These are phyloP conservation scores for Hemibagrus wyckioides DNA, from an alignment of 2,113 vertebrate species.

Conservation along the genomic window DNA sequence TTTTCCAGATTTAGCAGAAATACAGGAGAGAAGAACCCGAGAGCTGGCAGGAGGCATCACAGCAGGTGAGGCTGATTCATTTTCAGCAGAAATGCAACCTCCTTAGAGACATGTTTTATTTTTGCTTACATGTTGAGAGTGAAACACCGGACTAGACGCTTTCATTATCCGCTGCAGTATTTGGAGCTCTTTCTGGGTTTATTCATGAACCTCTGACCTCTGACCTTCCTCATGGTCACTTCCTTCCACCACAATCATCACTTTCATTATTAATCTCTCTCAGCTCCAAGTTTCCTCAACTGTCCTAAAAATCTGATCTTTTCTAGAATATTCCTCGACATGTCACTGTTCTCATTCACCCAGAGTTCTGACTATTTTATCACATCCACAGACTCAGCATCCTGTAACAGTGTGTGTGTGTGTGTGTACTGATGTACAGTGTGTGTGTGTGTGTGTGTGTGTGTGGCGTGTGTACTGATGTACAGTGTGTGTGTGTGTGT, in stretches of 20 bases:
- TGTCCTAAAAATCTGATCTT: too few relatives aligned
- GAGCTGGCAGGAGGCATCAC: not conserved
- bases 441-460: too few relatives aligned
- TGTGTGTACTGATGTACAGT: too few relatives aligned
- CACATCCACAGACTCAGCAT: too few relatives aligned
- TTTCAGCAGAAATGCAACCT: not conserved
- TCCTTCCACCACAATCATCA: too few relatives aligned
- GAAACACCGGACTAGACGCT: not conserved
- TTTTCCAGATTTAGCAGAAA: not conserved
- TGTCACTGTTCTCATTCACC: not conserved
- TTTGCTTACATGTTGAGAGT: not conserved
- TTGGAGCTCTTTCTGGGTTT: not conserved
- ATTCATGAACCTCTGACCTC: not conserved
- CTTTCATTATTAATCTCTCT: not conserved
- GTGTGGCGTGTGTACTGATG: too few relatives aligned
- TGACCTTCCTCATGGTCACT: not conserved
- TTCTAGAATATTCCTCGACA: not conserved
- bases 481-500: too few relatives aligned
- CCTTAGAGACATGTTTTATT: not conserved
- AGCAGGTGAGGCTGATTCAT: constrained; percentile 15
- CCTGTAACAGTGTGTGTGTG: too few relatives aligned
- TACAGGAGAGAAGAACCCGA: not conserved
- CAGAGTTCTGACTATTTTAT: too few relatives aligned
- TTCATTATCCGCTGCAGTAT: not conserved
- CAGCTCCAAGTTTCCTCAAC: not conserved